Conservation (phyloP, 2,888 invertebrate genomes). For the Lomographa bimaculata region DNA sequence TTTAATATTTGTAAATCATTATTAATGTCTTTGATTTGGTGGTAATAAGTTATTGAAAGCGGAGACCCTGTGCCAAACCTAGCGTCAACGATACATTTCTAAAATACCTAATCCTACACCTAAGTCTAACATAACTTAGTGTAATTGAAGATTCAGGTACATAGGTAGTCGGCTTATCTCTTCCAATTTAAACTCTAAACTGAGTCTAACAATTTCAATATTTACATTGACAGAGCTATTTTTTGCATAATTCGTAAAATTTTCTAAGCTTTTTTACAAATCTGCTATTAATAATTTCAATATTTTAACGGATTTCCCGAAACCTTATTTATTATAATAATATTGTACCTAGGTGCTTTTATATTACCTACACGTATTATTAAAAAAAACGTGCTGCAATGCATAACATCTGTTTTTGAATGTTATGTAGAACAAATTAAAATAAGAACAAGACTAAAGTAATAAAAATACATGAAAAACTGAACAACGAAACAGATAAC, state of each 20-base stretch:
- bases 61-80: conserved; percentile 77
- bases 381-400: no score
- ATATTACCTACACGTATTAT: no score
- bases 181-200: conserved; percentile 51
- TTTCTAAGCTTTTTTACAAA: no score
- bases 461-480: no score
- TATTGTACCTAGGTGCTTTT: conserved; percentile 76
- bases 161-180: conserved; percentile 67
- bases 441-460: no score
- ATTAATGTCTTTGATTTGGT: conserved; percentile 1
- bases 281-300: no score
- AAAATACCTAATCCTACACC: conserved; percentile 70
- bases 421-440: no score
- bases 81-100: conserved; percentile 71
- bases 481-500: no score
- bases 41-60: conserved; percentile 45
- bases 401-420: no score
- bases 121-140: conserved; percentile 70
- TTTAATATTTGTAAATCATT: no score
- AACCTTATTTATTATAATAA: conserved; percentile 23
- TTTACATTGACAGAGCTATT: conserved; percentile 51
- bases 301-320: conserved; percentile 35
- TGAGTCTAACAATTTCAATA: conserved; percentile 48
- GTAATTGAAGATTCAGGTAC: conserved; percentile 82
- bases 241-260: conserved; percentile 34